Percentiles rank a stretch among this genome's conserved stretches.
phyloP scores from a whole-genome alignment of 1,140 invertebrate species.

The Drosophila equinoxialis region DNA sequence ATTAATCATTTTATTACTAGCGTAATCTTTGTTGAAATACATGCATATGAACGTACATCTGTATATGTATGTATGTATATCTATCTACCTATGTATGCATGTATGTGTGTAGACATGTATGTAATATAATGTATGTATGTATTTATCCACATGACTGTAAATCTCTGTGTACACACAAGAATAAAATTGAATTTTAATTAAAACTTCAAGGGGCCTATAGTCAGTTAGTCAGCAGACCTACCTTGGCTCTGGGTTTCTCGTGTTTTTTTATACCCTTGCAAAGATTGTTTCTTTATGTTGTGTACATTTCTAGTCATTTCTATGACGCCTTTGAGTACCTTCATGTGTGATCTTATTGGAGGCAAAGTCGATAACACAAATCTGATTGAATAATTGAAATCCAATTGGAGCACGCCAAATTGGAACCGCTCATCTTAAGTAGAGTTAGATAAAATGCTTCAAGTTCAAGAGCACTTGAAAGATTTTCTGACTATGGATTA shows the following conservation, averaged over 20 bases:
- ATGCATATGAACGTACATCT: background rate
- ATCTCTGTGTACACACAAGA: conserved; percentile 4
- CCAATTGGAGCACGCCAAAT: no score
- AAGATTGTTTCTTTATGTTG: no score
- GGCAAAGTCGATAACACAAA: background rate
- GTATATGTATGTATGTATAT: background rate
- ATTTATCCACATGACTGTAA: conserved; percentile 12
- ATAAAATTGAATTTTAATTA: conserved; percentile 10
- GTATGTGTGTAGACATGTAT: no score
- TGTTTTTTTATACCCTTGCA: no score
- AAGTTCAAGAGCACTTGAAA: no score
- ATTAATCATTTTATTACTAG: conserved; percentile 7
- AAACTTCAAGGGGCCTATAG: conserved; percentile 3
- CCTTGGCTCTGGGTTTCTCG: background rate
- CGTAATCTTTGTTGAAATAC: conserved; percentile 5
- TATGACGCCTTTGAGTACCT: background rate
- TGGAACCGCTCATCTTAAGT: no score
- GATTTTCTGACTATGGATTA: background rate
- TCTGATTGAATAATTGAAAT: background rate
- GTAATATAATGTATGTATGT: background rate
- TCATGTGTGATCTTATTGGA: background rate
- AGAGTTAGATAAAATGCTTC: no score
- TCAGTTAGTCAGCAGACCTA: background rate
- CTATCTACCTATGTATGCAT: no score
- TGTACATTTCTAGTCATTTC: background rate